Evolutionary conservation across 2,888 invertebrate genomes (phyloP).

Genomic region (Lithodes maja): DNA sequence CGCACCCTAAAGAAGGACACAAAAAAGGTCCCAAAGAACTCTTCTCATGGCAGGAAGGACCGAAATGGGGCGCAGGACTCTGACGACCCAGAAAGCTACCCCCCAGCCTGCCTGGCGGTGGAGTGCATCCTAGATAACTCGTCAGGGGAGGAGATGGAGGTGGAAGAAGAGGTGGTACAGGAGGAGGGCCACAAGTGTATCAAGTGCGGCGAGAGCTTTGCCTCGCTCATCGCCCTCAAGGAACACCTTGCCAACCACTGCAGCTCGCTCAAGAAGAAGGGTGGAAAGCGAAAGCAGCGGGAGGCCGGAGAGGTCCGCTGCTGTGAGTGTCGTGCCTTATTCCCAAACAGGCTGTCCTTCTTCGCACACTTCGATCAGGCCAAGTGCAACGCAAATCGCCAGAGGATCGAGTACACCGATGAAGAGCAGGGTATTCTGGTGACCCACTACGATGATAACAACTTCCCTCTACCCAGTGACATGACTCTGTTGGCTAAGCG

Average conservation of each 20-base stretch:
- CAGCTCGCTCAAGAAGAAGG: constrained; percentile 8
- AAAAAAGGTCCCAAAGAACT: too few species aligned
- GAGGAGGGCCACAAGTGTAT: constrained; percentile 34
- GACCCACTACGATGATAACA: constrained; percentile 60
- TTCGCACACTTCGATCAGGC: constrained; percentile 40
- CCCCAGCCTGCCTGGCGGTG: constrained; percentile 44
- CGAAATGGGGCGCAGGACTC: neutral
- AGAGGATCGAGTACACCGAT: constrained; percentile 66
- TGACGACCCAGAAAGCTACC: constrained; percentile 36
- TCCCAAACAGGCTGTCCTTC: constrained; percentile 35
- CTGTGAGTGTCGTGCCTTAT: constrained; percentile 42
- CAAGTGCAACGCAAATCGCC: constrained; percentile 16
- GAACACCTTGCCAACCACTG: constrained; percentile 39
- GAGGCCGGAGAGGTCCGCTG: constrained; percentile 34
- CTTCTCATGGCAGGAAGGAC: neutral
- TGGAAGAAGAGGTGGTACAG: neutral
- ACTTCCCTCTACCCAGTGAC: constrained; percentile 62
- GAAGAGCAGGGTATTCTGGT: constrained; percentile 58
- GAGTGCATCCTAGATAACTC: constrained; percentile 54
- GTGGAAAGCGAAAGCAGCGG: constrained; percentile 21
- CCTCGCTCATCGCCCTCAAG: constrained; percentile 51
- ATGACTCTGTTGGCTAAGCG: constrained; percentile 63
- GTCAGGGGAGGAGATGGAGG: constrained; percentile 37
- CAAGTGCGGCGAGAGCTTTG: constrained; percentile 41
- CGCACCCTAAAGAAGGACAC: neutral